Conservation (phyloP, 2,888 invertebrate genomes). For the Adelphocoris suturalis region DNA sequence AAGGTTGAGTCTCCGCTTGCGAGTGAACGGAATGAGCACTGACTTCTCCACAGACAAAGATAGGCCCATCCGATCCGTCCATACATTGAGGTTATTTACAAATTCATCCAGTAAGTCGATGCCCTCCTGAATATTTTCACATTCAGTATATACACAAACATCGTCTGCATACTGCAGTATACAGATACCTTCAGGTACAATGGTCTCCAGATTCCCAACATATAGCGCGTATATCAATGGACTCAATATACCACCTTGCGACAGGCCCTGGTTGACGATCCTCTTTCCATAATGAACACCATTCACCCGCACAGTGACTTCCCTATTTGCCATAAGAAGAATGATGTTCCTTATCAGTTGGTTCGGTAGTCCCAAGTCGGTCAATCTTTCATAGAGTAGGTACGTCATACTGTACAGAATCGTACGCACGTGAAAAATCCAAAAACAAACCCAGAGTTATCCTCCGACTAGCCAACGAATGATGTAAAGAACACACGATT, state of each 20-base stretch:
- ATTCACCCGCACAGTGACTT: background rate
- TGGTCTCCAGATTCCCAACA: background rate
- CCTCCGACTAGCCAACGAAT: background rate
- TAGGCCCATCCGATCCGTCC: background rate
- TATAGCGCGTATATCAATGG: background rate
- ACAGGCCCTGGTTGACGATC: background rate
- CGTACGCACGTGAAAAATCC: background rate
- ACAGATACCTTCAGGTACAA: background rate
- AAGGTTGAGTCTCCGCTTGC: background rate
- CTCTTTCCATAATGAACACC: background rate
- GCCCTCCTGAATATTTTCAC: background rate
- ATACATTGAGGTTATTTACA: background rate
- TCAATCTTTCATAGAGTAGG: background rate
- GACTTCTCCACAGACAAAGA: background rate
- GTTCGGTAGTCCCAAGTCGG: background rate
- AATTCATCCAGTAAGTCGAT: background rate
- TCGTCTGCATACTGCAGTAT: conserved; percentile 6
- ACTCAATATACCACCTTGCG: background rate
- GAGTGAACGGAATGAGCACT: background rate
- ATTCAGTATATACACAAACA: background rate
- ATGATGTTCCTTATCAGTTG: background rate
- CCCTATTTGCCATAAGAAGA: background rate
- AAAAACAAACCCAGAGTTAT: conserved; percentile 1
- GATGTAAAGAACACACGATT: background rate
- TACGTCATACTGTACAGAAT: conserved; percentile 1